Percentiles rank a stretch among this genome's conserved stretches.
Evolutionary conservation across 2,888 invertebrate species (phyloP).

Genomic region (Colostygia pectinataria): DNA sequence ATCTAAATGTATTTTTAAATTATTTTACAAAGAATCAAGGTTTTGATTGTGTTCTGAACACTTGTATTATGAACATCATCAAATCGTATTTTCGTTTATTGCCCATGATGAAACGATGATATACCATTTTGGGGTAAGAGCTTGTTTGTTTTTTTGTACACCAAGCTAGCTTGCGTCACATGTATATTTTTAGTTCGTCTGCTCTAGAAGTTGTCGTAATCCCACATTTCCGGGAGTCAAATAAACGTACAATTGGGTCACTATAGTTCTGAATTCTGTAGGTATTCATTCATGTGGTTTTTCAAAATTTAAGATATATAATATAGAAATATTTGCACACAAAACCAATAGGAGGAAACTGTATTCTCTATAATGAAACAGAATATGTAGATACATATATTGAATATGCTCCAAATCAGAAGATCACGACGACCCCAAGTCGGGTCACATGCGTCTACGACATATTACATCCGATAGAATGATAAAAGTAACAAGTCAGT

Average conservation of each 20-base stretch:
- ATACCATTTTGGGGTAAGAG: no score
- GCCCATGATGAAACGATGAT: no score
- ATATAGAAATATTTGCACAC: no score
- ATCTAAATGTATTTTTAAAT: conserved; percentile 11
- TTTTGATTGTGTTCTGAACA: conserved; percentile 17
- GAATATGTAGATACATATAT: no score
- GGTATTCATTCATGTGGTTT: conserved; percentile 7
- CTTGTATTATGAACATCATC: conserved; percentile 3
- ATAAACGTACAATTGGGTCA: conserved; percentile 14
- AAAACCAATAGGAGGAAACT: no score
- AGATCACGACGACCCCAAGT: conserved; percentile 45
- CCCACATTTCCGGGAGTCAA: conserved; percentile 7
- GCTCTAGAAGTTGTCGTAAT: conserved; percentile 4
- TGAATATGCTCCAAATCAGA: conserved; percentile 36
- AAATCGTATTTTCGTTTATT: no score
- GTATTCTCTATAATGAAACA: no score
- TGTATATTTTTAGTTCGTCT: conserved; percentile 1
- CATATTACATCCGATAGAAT: conserved; percentile 55
- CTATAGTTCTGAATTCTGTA: background rate
- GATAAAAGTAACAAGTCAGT: conserved; percentile 48
- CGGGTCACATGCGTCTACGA: conserved; percentile 53
- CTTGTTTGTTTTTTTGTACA: no score
- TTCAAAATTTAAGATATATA: background rate
- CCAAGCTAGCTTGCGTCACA: no score
- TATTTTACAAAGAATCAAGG: conserved; percentile 14